Conservation (phyloP, 2,888 invertebrate genomes). For the Nipponacmea schrenckii region DNA sequence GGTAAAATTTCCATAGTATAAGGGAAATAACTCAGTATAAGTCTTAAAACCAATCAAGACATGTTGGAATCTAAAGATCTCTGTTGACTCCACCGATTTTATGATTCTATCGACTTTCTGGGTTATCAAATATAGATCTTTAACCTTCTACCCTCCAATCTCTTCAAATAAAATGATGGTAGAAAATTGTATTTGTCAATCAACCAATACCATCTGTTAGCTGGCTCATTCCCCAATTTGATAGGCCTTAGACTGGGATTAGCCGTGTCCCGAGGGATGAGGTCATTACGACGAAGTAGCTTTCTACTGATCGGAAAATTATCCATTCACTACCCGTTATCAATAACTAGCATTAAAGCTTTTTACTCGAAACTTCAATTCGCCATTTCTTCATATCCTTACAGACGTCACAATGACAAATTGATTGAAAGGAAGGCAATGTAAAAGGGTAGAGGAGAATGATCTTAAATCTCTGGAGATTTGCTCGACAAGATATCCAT, state of each 20-base stretch:
- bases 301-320: slow-evolving; percentile 31
- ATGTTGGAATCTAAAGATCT: no score
- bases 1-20: no score
- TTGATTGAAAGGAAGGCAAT: slow-evolving; percentile 36
- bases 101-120: no score
- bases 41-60: no score
- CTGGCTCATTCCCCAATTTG: slow-evolving; percentile 28
- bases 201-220: slow-evolving; percentile 28
- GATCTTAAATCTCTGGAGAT: slow-evolving; percentile 23
- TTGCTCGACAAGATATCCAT: slow-evolving; percentile 23
- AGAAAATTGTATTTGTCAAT: slow-evolving; percentile 28
- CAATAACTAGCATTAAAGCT: slow-evolving; percentile 26
- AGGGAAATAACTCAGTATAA: no score
- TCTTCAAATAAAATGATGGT: slow-evolving; percentile 15
- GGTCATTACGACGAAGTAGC: slow-evolving; percentile 23
- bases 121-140: slow-evolving; percentile 1
- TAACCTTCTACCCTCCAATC: not conserved
- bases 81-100: no score
- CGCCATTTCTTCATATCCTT: slow-evolving; percentile 27
- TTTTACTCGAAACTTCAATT: slow-evolving; percentile 17
- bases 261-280: slow-evolving; percentile 27
- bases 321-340: slow-evolving; percentile 29
- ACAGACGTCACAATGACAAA: slow-evolving; percentile 37
- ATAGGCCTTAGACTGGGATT: slow-evolving; percentile 28
- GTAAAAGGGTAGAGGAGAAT: slow-evolving; percentile 26